Conservation (phyloP, 2,797 vertebrate genomes). For the Amphiprion clarkii region DNA sequence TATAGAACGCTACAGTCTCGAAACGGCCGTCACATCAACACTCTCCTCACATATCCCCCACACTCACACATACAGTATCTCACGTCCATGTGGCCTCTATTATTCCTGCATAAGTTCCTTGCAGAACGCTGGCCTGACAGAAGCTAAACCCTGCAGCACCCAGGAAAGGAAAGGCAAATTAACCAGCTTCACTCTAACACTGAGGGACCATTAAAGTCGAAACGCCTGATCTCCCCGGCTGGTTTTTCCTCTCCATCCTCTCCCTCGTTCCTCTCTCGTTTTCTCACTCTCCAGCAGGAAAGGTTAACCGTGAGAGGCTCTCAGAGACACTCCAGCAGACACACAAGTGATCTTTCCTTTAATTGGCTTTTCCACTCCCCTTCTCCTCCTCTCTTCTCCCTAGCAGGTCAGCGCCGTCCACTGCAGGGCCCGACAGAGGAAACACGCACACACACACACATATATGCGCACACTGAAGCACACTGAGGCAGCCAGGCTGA, state of each 20-base stretch:
- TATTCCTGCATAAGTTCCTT: constrained; percentile 64
- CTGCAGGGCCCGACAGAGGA: constrained; percentile 69
- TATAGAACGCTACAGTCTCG: constrained; percentile 15
- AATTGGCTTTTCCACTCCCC: constrained; percentile 87
- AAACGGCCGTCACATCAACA: not conserved
- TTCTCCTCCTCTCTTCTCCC: constrained; percentile 81
- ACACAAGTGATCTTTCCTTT: constrained; percentile 88
- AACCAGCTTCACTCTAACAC: constrained; percentile 80
- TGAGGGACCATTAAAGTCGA: constrained; percentile 80
- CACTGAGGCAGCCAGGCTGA: constrained; percentile 78
- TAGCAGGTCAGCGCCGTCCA: constrained; percentile 83
- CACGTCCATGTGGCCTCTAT: constrained; percentile 52
- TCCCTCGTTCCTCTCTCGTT: constrained; percentile 77
- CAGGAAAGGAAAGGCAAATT: constrained; percentile 79
- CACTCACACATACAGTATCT: constrained; percentile 42
- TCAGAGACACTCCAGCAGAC: constrained; percentile 84
- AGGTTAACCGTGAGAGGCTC: constrained; percentile 85
- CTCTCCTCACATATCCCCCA: constrained; percentile 1
- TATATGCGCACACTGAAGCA: constrained; percentile 23
- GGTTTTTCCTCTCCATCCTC: constrained; percentile 73
- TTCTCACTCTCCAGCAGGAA: constrained; percentile 79
- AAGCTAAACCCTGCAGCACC: constrained; percentile 72
- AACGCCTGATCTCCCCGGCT: constrained; percentile 80
- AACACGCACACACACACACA: constrained; percentile 46
- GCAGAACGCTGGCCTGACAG: constrained; percentile 65